phyloP scores from a whole-genome alignment of 2,888 invertebrate species.

The Drosophila planitibia region DNA sequence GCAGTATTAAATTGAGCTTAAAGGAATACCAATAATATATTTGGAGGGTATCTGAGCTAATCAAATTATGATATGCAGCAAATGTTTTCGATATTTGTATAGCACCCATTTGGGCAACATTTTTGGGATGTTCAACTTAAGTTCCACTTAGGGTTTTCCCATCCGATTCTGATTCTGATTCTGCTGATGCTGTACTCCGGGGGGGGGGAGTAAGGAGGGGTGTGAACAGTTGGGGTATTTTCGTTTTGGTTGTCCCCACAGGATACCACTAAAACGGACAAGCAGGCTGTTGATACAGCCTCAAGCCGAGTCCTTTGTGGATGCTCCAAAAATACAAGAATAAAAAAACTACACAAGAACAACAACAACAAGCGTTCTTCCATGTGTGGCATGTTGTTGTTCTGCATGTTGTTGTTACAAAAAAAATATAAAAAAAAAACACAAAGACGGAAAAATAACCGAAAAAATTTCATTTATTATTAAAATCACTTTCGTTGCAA shows the following conservation, averaged over 20 bases:
- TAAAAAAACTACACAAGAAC: constrained; percentile 42
- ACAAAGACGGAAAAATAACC: constrained; percentile 6
- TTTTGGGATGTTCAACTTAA: constrained; percentile 14
- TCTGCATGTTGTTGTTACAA: constrained; percentile 19
- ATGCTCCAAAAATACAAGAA: constrained; percentile 4
- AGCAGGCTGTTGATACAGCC: constrained; percentile 9
- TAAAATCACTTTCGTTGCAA: constrained; percentile 85
- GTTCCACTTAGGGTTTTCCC: constrained; percentile 4
- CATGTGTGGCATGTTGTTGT: constrained; percentile 1
- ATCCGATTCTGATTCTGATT: constrained; percentile 2
- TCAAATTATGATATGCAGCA: constrained; percentile 13
- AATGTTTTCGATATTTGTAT: constrained; percentile 27
- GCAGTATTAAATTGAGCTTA: background rate
- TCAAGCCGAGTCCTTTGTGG: constrained; percentile 43
- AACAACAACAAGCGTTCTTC: constrained; percentile 17
- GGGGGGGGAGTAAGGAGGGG: background rate
- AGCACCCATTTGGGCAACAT: constrained; percentile 15
- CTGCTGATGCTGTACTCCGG: constrained; percentile 15
- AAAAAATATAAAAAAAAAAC: constrained; percentile 4
- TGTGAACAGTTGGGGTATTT: constrained; percentile 13
- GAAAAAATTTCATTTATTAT: constrained; percentile 84
- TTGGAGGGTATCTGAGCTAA: background rate
- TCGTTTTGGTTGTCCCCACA: constrained; percentile 19
- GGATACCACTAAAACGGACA: constrained; percentile 53
- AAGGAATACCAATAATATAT: background rate